phyloP scores from a whole-genome alignment of 2,888 invertebrate species.

The Dolichomitus sp. region DNA sequence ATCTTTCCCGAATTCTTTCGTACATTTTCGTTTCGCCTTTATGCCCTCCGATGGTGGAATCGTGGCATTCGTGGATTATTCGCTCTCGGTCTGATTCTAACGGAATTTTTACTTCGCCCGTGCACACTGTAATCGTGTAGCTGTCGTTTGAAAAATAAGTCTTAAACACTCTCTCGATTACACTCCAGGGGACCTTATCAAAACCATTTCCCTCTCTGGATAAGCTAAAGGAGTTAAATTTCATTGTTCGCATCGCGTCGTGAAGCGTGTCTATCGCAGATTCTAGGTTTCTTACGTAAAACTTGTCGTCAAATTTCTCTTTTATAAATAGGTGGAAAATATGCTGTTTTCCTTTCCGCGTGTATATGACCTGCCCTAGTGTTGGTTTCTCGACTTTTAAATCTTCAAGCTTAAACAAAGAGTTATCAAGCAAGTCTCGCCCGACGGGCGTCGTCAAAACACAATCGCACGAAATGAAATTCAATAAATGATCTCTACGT shows the following conservation, averaged over 20 bases:
- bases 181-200: conserved; percentile 17
- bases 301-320: conserved; percentile 1
- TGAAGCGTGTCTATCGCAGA: neutral
- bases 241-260: conserved; percentile 7
- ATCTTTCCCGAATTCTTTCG: conserved; percentile 33
- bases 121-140: conserved; percentile 22
- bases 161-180: conserved; percentile 13
- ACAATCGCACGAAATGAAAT: conserved; percentile 6
- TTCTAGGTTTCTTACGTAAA: neutral
- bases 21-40: conserved; percentile 54
- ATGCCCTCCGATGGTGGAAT: neutral
- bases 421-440: neutral
- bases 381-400: neutral
- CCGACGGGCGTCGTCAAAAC: neutral
- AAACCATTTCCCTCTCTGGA: conserved; percentile 27
- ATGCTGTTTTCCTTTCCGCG: neutral
- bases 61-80: conserved; percentile 33
- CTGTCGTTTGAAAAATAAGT: neutral
- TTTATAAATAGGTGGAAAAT: conserved; percentile 9
- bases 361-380: conserved; percentile 5
- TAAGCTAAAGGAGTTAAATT: neutral
- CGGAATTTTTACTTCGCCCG: conserved; percentile 13
- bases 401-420: neutral
- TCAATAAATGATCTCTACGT: neutral
- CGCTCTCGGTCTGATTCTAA: neutral